Conservation (phyloP, 35 echinoderm and acorn worm genomes). For the Apostichopus parvimensis region DNA sequence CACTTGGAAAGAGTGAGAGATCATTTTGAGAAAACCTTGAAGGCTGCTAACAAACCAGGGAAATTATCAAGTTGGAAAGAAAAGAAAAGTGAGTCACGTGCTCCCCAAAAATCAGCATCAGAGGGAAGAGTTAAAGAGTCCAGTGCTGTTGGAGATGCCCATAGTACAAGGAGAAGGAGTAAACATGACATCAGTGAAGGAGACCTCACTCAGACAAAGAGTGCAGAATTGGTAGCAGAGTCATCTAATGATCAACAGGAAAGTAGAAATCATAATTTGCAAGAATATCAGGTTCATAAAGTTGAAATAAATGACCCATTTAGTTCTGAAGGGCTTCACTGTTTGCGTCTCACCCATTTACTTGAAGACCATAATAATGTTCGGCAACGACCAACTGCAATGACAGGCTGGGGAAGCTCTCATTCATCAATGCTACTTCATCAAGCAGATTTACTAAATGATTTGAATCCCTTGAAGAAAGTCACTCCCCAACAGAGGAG, state of each 20-base stretch:
- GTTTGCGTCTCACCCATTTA: background rate
- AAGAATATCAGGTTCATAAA: conserved; percentile 52
- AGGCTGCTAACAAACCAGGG: conserved; percentile 41
- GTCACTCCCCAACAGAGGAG: conserved; percentile 80
- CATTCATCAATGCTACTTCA: conserved; percentile 6
- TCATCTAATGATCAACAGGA: background rate
- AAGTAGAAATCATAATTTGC: conserved; percentile 9
- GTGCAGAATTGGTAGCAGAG: background rate
- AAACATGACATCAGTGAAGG: background rate
- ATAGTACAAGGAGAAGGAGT: conserved; percentile 10
- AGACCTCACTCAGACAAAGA: background rate
- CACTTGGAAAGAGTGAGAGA: conserved; percentile 64
- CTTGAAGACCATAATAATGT: background rate
- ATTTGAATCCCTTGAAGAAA: conserved; percentile 74
- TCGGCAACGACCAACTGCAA: background rate
- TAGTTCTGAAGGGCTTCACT: background rate
- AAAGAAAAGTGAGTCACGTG: background rate
- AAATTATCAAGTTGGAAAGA: conserved; percentile 7
- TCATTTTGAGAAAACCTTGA: conserved; percentile 62
- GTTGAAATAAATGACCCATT: conserved; percentile 49
- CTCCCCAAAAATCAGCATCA: conserved; percentile 18
- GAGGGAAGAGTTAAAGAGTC: background rate
- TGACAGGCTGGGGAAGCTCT: conserved; percentile 1
- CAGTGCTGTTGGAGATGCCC: background rate
- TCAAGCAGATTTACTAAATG: background rate